Evolutionary conservation across 2,797 vertebrate species (phyloP).

Genomic region (Bucorvus abyssinicus): DNA sequence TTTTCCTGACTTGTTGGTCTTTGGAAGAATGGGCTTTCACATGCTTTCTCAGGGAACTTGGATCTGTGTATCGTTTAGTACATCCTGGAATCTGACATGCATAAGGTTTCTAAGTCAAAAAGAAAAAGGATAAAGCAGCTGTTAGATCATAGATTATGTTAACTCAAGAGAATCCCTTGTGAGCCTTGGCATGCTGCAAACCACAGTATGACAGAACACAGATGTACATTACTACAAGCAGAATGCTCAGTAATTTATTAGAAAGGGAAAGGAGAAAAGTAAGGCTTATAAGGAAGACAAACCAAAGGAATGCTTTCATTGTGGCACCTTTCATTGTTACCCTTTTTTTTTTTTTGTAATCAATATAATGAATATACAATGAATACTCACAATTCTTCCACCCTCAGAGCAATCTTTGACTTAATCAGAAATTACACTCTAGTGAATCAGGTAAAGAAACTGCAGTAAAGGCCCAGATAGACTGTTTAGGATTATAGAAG

Average conservation of each 20-base stretch:
- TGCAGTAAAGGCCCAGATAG: conserved; percentile 78
- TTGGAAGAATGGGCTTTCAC: conserved; percentile 93
- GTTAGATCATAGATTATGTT: conserved; percentile 21
- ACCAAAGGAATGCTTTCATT: background rate
- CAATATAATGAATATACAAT: conserved; percentile 30
- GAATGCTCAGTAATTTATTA: background rate
- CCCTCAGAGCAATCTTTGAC: conserved; percentile 76
- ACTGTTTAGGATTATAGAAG: conserved; percentile 76
- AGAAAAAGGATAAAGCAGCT: conserved; percentile 58
- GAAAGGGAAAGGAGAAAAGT: conserved; percentile 10
- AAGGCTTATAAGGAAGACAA: conserved; percentile 27
- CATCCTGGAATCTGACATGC: conserved; percentile 96
- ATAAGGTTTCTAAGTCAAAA: conserved; percentile 91
- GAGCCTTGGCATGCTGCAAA: background rate
- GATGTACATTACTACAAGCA: background rate
- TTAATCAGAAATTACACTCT: conserved; percentile 80
- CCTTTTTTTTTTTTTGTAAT: conserved; percentile 32
- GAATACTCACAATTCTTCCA: conserved; percentile 78
- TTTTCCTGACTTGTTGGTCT: conserved; percentile 91
- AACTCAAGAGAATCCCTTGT: background rate
- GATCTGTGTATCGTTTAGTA: conserved; percentile 94
- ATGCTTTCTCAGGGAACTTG: conserved; percentile 96
- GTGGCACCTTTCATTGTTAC: background rate
- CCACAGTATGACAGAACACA: background rate
- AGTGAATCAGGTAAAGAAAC: conserved; percentile 77